Evolutionary conservation across 2,888 invertebrate genomes (phyloP), one percentile per base, ranked within the genome.

Genomic region (Pteria penguin): DNA sequence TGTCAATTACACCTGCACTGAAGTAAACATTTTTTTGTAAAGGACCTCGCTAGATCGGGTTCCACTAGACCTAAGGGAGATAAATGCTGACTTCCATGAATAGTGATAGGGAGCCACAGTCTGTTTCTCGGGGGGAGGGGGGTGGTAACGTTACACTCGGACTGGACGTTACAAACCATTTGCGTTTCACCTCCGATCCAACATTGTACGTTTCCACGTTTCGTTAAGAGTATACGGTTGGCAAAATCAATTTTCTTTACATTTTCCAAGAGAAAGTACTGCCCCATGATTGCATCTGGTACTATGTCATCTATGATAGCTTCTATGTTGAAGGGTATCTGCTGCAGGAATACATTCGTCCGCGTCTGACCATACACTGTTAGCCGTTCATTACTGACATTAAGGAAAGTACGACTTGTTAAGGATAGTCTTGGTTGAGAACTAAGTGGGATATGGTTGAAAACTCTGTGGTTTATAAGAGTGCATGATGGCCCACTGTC

Each of bases 121-220:
- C 31, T 63, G 36, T 26, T 33, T 18, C 36, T 45, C 2, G 63
- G 36, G 2, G 63, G 36, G 2, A 63, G 5, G 2, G 63, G 36
- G 2, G 36, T 11, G 4, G 36, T 36, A 36, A 36, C 36, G 36
- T 26, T 36, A 18, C 36, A 14, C 22, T 1, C 22, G 36, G 63
- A 4, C 22, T 24, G 11, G 11, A 63, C 63, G 24, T 24, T 18
- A 22, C 45, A 63, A 8, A 24, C 24, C 63, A 66, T 66, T 54
- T 27, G 4, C 22, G 24, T 45, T 52, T 66, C 45, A n/a, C 66
- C 66, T 14, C 66, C 66, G 4, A 66, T 18, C 66, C 66, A 66
- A 52, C 66, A 66, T 2, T 26, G n/a, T 22, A 66, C 54, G 29
- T 52, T 52, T 2, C 5, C 14, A n/a, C n/a, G 14, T 22, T 66